Base-by-base conservation (phyloP, 2,797 vertebrate genomes). In the Cyclura pinguis region DNA sequence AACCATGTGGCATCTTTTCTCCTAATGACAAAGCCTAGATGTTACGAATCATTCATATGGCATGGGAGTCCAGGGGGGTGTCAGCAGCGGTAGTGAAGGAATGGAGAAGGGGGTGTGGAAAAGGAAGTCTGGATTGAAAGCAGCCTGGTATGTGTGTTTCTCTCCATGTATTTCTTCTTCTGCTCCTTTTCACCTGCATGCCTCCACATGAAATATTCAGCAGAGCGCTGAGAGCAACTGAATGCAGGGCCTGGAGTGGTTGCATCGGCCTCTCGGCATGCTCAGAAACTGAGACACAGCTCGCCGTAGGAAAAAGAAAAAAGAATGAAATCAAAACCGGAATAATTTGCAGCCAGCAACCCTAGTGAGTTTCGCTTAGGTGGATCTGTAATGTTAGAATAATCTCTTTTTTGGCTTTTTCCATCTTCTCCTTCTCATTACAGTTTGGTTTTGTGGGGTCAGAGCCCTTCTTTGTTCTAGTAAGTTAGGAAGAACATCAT, bases 121-220 rank as follows among this genome's bases (percentile, higher is more conserved):
- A n/a, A 38, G 13, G 84, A 91, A 89, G 93, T 91, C 94, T 81
- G 94, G 84, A 88, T 2, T 78, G 94, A 90, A 87, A 94, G 80
- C 91, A 94, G 94, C 0, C 87, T 1, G 72, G 73, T 77, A 92
- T 88, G 38, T 32, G 1, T 77, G 3, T 32, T 12, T 12, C 4
- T 4, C 10, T 69, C 29, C 12, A 12, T 62, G 59, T 62, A 20
- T 62, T 62, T 62, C 59, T 59, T 59, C 57, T 62, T 62, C 59
- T 22, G 20, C 5, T 62, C 22, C 67, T 12, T 91, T 93, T 77
- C 87, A 91, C 76, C 94, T 92, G 91, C 92, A 85, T 84, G 92
- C 86, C 91, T 90, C 94, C 88, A 88, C 92, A 96, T 96, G 95
- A 95, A 96, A 96, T 95, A 95, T 96, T 96, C 94, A 97, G 95